Evolutionary conservation across 2,797 vertebrate genomes (phyloP).

Genomic region (Triplophysa bombifrons): DNA sequence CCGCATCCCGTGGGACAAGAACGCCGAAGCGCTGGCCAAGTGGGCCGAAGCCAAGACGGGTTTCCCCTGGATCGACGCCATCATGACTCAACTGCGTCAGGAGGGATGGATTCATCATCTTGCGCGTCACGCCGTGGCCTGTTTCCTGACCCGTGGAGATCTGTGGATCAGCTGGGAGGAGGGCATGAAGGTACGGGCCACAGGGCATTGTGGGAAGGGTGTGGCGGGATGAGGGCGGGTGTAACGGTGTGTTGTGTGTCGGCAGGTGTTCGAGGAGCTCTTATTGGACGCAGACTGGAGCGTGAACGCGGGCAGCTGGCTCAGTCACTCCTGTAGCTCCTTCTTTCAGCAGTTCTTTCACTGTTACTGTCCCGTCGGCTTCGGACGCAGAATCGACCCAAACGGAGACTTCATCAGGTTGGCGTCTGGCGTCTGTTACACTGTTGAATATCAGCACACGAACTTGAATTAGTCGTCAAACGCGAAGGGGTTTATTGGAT

Average conservation of each 20-base stretch:
- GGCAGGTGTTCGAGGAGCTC: constrained; percentile 67
- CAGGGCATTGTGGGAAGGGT: background rate
- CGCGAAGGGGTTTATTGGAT: too few relatives aligned
- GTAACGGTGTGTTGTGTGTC: background rate
- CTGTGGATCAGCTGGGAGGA: constrained; percentile 77
- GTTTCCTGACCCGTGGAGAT: constrained; percentile 94
- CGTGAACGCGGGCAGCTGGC: constrained; percentile 67
- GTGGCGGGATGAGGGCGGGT: background rate
- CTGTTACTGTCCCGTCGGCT: constrained; percentile 68
- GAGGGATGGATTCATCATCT: constrained; percentile 98
- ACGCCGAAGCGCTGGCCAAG: constrained; percentile 92
- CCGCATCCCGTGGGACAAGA: constrained; percentile 70
- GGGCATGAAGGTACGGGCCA: constrained; percentile 63
- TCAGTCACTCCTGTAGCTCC: constrained; percentile 67
- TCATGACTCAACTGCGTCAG: constrained; percentile 94
- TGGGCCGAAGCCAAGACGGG: constrained; percentile 96
- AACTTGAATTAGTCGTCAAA: too few relatives aligned
- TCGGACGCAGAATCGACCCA: constrained; percentile 64
- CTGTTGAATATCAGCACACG: too few relatives aligned
- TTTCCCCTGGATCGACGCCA: constrained; percentile 96
- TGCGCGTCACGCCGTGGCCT: constrained; percentile 92
- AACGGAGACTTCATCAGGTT: constrained; percentile 65
- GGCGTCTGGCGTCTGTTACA: background rate
- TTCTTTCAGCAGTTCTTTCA: constrained; percentile 71
- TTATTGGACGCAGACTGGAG: constrained; percentile 67